These are phyloP conservation scores for Eurytoma californica DNA, from an alignment of 2,888 invertebrate genomes.

Conservation along the genomic window DNA sequence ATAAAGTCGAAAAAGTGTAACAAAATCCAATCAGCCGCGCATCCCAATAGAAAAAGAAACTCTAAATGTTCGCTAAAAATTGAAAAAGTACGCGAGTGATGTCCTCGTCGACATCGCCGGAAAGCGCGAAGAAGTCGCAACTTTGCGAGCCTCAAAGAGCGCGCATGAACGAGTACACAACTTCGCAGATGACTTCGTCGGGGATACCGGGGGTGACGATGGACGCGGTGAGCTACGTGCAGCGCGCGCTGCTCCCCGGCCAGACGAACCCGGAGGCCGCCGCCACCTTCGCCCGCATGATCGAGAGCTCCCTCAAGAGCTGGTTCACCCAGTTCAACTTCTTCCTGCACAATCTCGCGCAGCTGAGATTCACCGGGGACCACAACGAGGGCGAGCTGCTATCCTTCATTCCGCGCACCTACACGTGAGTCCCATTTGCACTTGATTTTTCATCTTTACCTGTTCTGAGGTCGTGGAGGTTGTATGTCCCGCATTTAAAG, in stretches of 20 bases:
- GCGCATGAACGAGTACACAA: slow-evolving; percentile 43
- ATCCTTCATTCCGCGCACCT: slow-evolving; percentile 95
- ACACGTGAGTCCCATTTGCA: slow-evolving; percentile 82
- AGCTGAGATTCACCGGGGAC: slow-evolving; percentile 92
- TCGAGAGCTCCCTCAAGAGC: slow-evolving; percentile 94
- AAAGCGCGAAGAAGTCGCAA: not conserved
- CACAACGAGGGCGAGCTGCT: slow-evolving; percentile 88
- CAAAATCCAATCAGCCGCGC: not conserved
- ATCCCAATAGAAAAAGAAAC: not conserved
- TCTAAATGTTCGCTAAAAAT: slow-evolving; percentile 1
- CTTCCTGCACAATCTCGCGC: slow-evolving; percentile 97
- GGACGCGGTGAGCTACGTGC: slow-evolving; percentile 94
- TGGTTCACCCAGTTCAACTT: slow-evolving; percentile 98
- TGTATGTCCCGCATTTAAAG: too few relatives aligned
- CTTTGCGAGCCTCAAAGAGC: not conserved
- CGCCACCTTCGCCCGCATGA: slow-evolving; percentile 96
- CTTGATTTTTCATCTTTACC: too few relatives aligned
- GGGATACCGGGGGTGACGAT: slow-evolving; percentile 94
- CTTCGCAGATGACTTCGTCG: slow-evolving; percentile 89
- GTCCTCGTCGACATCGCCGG: not conserved
- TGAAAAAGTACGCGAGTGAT: slow-evolving; percentile 4
- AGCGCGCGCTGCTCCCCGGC: slow-evolving; percentile 90
- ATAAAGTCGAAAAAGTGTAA: too few relatives aligned
- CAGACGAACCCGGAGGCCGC: slow-evolving; percentile 96
- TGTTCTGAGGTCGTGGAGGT: too few relatives aligned